Conservation (phyloP, 2,888 invertebrate genomes). For the Asteroscopus sphinx region DNA sequence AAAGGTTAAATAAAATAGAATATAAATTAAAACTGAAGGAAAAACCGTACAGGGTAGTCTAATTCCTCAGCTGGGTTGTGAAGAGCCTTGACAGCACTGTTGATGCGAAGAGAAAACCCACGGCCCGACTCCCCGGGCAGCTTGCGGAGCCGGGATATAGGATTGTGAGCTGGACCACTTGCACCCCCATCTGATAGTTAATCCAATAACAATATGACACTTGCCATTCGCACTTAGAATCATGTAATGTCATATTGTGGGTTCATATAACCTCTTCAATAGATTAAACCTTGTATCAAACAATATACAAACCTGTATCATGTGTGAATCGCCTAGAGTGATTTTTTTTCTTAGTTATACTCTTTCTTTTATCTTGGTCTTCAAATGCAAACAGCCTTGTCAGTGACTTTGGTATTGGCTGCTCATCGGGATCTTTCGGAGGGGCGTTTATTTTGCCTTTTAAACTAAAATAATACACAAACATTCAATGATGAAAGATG, state of each 20-base stretch:
- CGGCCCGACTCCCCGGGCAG: slow-evolving; percentile 90
- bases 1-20: background rate
- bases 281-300: background rate
- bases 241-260: no score
- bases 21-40: background rate
- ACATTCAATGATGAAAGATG: no score
- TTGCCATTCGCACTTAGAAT: no score
- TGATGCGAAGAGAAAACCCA: slow-evolving; percentile 92
- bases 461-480: slow-evolving; percentile 85
- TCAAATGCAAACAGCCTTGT: slow-evolving; percentile 88
- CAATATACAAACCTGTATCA: slow-evolving; percentile 38
- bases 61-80: slow-evolving; percentile 67
- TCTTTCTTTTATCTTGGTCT: slow-evolving; percentile 56
- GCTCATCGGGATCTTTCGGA: slow-evolving; percentile 92
- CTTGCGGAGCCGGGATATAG: slow-evolving; percentile 89
- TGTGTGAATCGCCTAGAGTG: slow-evolving; percentile 36
- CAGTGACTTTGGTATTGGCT: slow-evolving; percentile 93
- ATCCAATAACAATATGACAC: background rate
- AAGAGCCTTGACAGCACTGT: slow-evolving; percentile 90
- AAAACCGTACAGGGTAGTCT: slow-evolving; percentile 72
- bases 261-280: no score
- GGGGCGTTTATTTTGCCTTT: slow-evolving; percentile 94
- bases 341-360: slow-evolving; percentile 58
- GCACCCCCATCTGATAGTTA: slow-evolving; percentile 23
- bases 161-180: slow-evolving; percentile 63